Base-by-base conservation (phyloP, 2,797 vertebrate genomes). In the Cryptoprocta ferox region DNA sequence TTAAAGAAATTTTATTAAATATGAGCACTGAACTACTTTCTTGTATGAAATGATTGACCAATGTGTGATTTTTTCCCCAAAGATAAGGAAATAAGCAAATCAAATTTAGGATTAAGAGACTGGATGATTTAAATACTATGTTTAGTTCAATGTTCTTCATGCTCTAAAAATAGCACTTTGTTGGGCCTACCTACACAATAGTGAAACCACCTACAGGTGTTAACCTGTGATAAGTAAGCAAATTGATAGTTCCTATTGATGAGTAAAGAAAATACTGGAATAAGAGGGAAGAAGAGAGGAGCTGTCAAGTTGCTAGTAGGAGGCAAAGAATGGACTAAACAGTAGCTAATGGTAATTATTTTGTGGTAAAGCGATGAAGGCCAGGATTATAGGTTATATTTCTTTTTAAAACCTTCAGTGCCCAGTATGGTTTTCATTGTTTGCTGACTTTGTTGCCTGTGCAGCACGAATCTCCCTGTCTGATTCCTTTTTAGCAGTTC, bases 1-100 rank as follows among this genome's bases (percentile, higher is more conserved):
- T 56, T 45, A 24, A 71, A 87, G 81, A 56, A 78, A 92, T 37
- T 53, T 42, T 85, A 39, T 48, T n/a, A 65, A 56, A 37, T 42
- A 53, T 63, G 21, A 88, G 50, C 2, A 28, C 12, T 76, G n/a
- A 93, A 48, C 15, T 61, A 30, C 32, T 39, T 75, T 28, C 61
- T 42, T 66, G 7, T 80, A 56, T 68, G 45, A 91, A 59, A 76
- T 61, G n/a, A 48, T 32, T 65, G 59, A 50, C 61, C 50, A 37
- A 28, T 32, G 39, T 82, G 80, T 95, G 80, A 59, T 16, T 65
- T 92, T 94, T 78, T 87, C 89, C 80, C 89, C 81, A 32, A 81
- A 80, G 89, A 87, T 53, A 21, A 80, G 30, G 13, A 84, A 87
- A 92, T 59, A 61, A 45, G 39, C n/a, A 35, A 78, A 42, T 83